These are phyloP conservation scores for Hystrix brachyura DNA, from an alignment of 2,113 vertebrate genomes.

Conservation along the genomic window DNA sequence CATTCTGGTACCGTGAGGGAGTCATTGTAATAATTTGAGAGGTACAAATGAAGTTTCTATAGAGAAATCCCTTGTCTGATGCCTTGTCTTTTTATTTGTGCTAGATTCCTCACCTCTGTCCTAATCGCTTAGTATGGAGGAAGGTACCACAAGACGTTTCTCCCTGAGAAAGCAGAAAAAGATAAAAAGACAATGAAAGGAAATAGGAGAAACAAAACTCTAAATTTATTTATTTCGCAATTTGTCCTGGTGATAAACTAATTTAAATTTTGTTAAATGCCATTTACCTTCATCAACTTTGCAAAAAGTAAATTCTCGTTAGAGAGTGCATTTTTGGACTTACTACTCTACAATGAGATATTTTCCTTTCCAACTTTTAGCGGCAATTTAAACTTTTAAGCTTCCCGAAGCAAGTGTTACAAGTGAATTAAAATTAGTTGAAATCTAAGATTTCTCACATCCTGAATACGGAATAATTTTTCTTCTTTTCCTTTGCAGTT, in stretches of 20 bases:
- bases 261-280: background rate
- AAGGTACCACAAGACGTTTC: background rate
- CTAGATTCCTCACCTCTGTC: background rate
- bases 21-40: background rate
- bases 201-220: background rate
- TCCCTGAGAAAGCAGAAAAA: background rate
- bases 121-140: background rate
- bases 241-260: background rate
- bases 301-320: conserved; percentile 4
- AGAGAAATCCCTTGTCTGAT: background rate
- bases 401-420: conserved; percentile 30
- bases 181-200: background rate
- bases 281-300: background rate
- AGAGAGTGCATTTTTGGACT: background rate
- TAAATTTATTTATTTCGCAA: background rate
- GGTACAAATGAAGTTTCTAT: background rate
- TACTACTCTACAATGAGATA: background rate
- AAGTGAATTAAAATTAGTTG: conserved; percentile 23
- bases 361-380: conserved; percentile 14
- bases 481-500: conserved; percentile 90
- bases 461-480: conserved; percentile 65
- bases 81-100: background rate
- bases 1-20: background rate
- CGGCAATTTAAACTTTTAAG: background rate
- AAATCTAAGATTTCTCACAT: background rate